Evolutionary conservation across 2,113 vertebrate genomes (phyloP).

Genomic region (Lethenteron reissneri): DNA sequence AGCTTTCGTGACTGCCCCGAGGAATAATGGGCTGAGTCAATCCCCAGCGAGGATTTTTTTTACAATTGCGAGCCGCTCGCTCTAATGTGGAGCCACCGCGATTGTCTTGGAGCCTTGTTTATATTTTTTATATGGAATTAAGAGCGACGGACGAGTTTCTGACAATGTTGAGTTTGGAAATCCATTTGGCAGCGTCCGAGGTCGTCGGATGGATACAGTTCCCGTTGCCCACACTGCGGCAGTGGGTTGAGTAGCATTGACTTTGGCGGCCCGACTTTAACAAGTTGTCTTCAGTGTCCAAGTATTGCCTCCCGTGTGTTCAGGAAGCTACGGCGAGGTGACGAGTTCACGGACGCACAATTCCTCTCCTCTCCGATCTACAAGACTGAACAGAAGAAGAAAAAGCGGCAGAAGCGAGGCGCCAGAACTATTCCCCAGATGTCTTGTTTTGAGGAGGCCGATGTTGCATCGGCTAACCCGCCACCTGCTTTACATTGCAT

Average conservation of each 20-base stretch:
- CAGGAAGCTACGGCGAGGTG: slow-evolving; percentile 1
- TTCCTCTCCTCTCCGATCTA: not conserved
- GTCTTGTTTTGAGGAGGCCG: not conserved
- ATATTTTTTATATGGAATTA: not conserved
- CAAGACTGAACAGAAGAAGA: not conserved
- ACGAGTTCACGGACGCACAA: not conserved
- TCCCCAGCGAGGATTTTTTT: too few relatives aligned
- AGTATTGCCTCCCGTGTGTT: not conserved
- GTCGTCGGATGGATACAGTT: not conserved
- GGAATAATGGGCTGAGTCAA: too few relatives aligned
- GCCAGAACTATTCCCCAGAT: not conserved
- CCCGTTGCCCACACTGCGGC: not conserved
- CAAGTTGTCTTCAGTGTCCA: not conserved
- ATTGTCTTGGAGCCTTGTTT: too few relatives aligned
- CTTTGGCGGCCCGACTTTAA: not conserved
- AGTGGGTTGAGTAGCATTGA: not conserved
- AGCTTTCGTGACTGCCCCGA: too few relatives aligned
- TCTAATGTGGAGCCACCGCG: too few relatives aligned
- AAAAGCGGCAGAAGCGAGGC: not conserved
- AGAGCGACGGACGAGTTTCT: not conserved
- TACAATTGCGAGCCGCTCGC: too few relatives aligned
- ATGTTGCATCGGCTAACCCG: not conserved
- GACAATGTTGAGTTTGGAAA: not conserved
- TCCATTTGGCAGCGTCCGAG: not conserved
- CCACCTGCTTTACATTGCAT: not conserved